Conservation (phyloP, 2,797 vertebrate species). For the Scarus forsteni region DNA sequence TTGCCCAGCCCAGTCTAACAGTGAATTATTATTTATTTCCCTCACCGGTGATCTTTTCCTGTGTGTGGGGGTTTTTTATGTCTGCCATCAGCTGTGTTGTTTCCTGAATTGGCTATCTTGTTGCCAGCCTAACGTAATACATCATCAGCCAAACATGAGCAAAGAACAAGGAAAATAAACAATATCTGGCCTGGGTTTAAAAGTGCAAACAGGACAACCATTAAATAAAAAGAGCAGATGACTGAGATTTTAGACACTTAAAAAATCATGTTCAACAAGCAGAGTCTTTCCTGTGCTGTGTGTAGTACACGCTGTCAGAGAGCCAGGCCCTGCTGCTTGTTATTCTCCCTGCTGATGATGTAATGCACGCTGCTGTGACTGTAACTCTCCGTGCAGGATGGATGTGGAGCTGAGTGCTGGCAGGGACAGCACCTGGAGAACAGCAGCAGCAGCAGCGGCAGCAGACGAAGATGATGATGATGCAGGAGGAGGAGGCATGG, state of each 20-base stretch:
- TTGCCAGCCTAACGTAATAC: background rate
- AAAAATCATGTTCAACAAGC: background rate
- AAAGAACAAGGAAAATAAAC: background rate
- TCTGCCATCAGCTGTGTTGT: too few species aligned
- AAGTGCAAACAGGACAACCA: too few species aligned
- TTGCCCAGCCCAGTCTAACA: too few species aligned
- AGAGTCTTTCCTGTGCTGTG: background rate
- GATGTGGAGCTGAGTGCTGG: slow-evolving; percentile 87
- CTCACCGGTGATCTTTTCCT: too few species aligned
- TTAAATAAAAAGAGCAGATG: accelerated
- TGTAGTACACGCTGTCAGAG: slow-evolving; percentile 30
- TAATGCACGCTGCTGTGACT: slow-evolving; percentile 51
- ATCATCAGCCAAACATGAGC: slow-evolving; percentile 12
- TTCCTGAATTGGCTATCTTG: too few species aligned
- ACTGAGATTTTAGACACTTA: slow-evolving; percentile 3
- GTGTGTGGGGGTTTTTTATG: too few species aligned
- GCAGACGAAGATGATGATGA: slow-evolving; percentile 49
- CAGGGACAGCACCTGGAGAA: slow-evolving; percentile 87
- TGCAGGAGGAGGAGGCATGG: slow-evolving; percentile 68
- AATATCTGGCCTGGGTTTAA: slow-evolving; percentile 2
- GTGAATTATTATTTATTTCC: too few species aligned
- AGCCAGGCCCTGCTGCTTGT: slow-evolving; percentile 45
- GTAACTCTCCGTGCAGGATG: slow-evolving; percentile 82
- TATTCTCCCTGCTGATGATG: slow-evolving; percentile 65
- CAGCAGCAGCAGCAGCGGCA: slow-evolving; percentile 71